phyloP scores from a whole-genome alignment of 2,797 vertebrate genomes.

The Alectoris magna region DNA sequence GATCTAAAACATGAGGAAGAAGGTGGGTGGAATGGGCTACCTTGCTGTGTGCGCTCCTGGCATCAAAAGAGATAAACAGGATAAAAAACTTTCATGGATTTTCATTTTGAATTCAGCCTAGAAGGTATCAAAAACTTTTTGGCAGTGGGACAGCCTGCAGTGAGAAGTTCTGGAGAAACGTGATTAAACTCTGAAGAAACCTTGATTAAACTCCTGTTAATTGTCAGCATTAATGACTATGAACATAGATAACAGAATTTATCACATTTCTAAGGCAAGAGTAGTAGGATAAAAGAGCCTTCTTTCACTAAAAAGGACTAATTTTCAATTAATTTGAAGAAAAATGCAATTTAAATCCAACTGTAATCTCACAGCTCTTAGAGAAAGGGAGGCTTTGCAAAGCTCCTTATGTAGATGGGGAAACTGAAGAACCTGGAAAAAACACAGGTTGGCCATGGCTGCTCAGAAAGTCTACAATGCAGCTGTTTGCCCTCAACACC shows the following conservation, averaged over 20 bases:
- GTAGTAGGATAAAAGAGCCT: neutral
- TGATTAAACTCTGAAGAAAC: neutral
- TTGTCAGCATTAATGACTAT: neutral
- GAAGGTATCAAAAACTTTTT: neutral
- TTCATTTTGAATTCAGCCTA: neutral
- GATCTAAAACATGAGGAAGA: neutral
- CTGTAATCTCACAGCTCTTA: fast-evolving
- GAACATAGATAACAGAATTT: neutral
- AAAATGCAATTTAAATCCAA: neutral
- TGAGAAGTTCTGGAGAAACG: neutral
- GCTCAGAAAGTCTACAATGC: neutral
- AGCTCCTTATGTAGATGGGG: neutral
- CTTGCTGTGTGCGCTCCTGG: neutral
- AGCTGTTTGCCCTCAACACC: neutral
- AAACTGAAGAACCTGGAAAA: neutral
- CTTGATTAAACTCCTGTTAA: neutral
- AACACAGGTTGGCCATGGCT: fast-evolving
- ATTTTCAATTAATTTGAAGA: neutral
- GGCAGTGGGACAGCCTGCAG: fast-evolving
- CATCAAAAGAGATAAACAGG: neutral
- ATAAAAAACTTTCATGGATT: fast-evolving
- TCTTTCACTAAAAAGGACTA: fast-evolving
- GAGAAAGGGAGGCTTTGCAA: neutral
- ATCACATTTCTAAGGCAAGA: neutral
- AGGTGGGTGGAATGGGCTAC: neutral